Conservation (phyloP, 2,888 invertebrate species). For the Leucophenga montana region DNA sequence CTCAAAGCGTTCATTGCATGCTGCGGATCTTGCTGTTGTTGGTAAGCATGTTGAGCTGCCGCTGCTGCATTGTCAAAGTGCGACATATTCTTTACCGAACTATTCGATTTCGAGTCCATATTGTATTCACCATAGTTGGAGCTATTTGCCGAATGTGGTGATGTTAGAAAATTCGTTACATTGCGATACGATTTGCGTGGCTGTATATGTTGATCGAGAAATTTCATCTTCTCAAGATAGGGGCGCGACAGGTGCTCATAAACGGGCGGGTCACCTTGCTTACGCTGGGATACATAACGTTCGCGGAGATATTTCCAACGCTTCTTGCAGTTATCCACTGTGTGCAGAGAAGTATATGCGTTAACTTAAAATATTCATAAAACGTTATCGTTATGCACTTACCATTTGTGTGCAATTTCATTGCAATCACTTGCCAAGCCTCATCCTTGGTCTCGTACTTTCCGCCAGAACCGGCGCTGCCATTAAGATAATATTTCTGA, state of each 20-base stretch:
- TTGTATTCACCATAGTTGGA: conserved; percentile 70
- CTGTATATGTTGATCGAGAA: conserved; percentile 72
- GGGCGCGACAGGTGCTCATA: conserved; percentile 73
- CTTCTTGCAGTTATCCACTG: conserved; percentile 73
- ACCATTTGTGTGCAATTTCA: conserved; percentile 71
- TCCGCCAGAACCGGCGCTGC: conserved; percentile 54
- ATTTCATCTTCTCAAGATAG: conserved; percentile 73
- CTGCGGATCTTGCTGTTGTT: conserved; percentile 59
- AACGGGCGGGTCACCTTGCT: conserved; percentile 72
- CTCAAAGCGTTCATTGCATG: conserved; percentile 63
- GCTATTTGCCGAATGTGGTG: conserved; percentile 69
- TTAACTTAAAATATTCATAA: neutral
- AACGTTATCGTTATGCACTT: conserved; percentile 39
- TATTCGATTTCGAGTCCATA: conserved; percentile 72
- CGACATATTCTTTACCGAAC: conserved; percentile 66
- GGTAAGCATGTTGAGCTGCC: conserved; percentile 53
- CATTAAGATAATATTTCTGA: conserved; percentile 72
- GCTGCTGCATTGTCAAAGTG: conserved; percentile 48
- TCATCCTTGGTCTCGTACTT: conserved; percentile 73
- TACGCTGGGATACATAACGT: conserved; percentile 72
- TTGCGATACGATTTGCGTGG: conserved; percentile 72
- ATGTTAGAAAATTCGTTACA: conserved; percentile 69
- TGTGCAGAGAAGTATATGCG: conserved; percentile 7
- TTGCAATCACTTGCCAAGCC: conserved; percentile 71
- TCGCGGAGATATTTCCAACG: conserved; percentile 73